phyloP scores from a whole-genome alignment of 2,113 vertebrate species.

The Platichthys stellatus region DNA sequence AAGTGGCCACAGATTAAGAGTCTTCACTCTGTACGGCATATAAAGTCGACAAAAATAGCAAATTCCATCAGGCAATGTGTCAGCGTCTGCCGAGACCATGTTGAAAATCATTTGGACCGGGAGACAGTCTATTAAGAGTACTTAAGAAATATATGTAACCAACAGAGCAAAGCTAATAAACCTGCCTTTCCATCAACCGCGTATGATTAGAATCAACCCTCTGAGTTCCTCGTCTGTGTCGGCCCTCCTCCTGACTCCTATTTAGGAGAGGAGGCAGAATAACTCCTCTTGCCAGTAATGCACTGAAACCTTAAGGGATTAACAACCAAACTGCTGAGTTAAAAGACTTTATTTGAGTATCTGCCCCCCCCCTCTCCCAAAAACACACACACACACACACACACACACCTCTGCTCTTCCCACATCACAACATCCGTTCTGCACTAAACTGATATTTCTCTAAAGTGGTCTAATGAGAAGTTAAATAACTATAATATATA shows the following conservation, averaged over 20 bases:
- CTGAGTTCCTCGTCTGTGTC: neutral
- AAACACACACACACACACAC: too few relatives aligned
- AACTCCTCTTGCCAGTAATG: neutral
- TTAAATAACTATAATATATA: slow-evolving; percentile 6
- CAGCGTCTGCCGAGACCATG: neutral
- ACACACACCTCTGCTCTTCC: neutral
- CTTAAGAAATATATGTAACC: slow-evolving; percentile 13
- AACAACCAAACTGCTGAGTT: slow-evolving; percentile 4
- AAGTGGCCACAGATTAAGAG: slow-evolving; percentile 33
- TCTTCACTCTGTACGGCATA: slow-evolving; percentile 14
- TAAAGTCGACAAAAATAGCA: slow-evolving; percentile 21
- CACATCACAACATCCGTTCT: neutral
- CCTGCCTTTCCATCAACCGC: slow-evolving; percentile 9
- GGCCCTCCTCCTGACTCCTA: neutral
- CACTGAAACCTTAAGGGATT: slow-evolving; percentile 22
- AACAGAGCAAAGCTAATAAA: slow-evolving; percentile 13
- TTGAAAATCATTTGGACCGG: neutral
- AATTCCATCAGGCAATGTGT: slow-evolving; percentile 25
- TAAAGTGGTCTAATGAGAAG: neutral
- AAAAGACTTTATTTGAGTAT: slow-evolving; percentile 18
- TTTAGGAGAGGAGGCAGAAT: neutral
- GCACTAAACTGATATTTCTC: neutral
- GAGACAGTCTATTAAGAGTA: slow-evolving; percentile 18
- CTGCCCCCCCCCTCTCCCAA: neutral
- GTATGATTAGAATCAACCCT: slow-evolving; percentile 19